phyloP scores from a whole-genome alignment of 2,113 vertebrate genomes.

The Prunella himalayana region DNA sequence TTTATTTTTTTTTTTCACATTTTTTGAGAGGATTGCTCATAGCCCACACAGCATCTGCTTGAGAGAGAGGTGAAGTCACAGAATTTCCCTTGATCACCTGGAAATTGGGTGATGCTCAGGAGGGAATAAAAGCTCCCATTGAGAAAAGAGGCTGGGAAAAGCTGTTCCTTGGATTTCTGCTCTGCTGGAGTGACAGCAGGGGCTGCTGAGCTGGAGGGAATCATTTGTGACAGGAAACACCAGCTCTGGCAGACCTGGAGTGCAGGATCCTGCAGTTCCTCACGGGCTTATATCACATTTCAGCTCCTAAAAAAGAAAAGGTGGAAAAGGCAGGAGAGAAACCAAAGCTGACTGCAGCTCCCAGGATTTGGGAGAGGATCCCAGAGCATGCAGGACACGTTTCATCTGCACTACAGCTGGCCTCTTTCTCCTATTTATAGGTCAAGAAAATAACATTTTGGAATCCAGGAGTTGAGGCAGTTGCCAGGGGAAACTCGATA shows the following conservation, averaged over 20 bases:
- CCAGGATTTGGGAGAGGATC: neutral
- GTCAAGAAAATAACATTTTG: constrained; percentile 27
- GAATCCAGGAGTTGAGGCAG: neutral
- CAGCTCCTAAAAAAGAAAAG: neutral
- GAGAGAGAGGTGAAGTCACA: neutral
- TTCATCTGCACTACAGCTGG: constrained; percentile 7
- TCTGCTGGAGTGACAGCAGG: neutral
- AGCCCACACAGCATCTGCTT: neutral
- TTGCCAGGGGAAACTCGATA: constrained; percentile 62
- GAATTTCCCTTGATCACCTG: neutral
- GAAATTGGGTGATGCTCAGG: neutral
- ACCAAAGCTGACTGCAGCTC: neutral
- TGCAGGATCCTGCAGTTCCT: neutral
- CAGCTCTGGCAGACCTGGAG: neutral
- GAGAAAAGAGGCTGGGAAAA: neutral
- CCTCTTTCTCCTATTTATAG: constrained; percentile 12
- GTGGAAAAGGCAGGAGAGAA: neutral
- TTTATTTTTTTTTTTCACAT: neutral
- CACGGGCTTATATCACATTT: accelerated
- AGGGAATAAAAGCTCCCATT: neutral
- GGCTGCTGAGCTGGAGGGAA: neutral
- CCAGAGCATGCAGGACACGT: neutral
- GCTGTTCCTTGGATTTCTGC: neutral
- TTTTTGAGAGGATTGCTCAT: neutral
- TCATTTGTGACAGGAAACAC: neutral